phyloP scores from a whole-genome alignment of 2,888 invertebrate species.

The Pteria penguin region DNA sequence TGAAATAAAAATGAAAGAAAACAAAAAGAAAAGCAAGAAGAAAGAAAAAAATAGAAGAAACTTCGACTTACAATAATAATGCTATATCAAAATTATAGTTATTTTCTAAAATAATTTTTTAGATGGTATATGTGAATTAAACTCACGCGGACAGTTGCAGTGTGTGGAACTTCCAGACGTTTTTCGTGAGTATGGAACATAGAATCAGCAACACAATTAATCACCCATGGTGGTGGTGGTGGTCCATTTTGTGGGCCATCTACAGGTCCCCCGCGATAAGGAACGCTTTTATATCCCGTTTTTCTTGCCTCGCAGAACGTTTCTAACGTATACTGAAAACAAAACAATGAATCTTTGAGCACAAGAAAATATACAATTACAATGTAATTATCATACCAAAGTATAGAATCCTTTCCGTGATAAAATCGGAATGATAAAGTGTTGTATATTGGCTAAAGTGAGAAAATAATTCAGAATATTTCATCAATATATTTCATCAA shows the following conservation, averaged over 20 bases:
- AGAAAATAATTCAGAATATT: too few relatives aligned
- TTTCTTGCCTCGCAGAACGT: slow-evolving; percentile 82
- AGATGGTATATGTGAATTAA: slow-evolving; percentile 71
- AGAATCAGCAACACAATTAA: slow-evolving; percentile 78
- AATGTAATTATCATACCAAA: too few relatives aligned
- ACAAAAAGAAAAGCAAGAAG: not conserved
- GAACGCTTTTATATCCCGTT: slow-evolving; percentile 81
- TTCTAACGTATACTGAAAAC: slow-evolving; percentile 81
- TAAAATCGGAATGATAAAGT: too few relatives aligned
- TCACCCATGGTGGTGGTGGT: slow-evolving; percentile 81
- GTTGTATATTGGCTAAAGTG: too few relatives aligned
- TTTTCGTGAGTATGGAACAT: slow-evolving; percentile 81
- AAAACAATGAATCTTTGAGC: too few relatives aligned
- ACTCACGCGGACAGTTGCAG: slow-evolving; percentile 81
- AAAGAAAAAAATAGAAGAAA: not conserved
- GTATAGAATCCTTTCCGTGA: too few relatives aligned
- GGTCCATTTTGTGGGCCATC: slow-evolving; percentile 77
- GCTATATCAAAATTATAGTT: not conserved
- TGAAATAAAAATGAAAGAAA: too few relatives aligned
- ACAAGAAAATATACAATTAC: too few relatives aligned
- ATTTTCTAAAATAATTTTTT: not conserved
- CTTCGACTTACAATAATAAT: too few relatives aligned
- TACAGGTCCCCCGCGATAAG: slow-evolving; percentile 80
- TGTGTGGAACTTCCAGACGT: slow-evolving; percentile 82
- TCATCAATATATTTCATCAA: too few relatives aligned